A percentile compares a stretch with the other conserved stretches of the same genome.
Conservation (phyloP, 2,113 vertebrate genomes). For the Pseudopipra pipra region DNA sequence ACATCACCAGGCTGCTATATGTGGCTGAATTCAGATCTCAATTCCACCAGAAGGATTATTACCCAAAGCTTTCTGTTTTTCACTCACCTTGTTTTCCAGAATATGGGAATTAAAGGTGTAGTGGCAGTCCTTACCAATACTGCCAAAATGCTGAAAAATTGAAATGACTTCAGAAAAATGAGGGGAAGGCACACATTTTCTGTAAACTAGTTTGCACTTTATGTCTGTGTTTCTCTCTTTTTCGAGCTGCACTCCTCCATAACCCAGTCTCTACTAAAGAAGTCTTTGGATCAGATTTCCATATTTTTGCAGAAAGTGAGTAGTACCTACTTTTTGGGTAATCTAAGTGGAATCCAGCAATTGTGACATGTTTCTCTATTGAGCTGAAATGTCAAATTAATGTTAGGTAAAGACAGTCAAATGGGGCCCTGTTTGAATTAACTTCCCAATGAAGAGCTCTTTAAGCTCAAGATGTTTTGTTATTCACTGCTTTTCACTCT, state of each 20-base stretch:
- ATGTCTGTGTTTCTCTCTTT: neutral
- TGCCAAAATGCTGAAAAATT: neutral
- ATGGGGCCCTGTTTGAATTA: neutral
- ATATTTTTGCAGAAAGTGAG: neutral
- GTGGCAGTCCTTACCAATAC: neutral
- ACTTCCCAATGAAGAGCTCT: neutral
- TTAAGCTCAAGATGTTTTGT: neutral
- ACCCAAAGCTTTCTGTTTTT: neutral
- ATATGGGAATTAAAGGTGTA: neutral
- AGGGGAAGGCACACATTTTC: neutral
- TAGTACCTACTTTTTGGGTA: neutral
- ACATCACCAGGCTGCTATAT: neutral
- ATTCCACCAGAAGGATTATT: neutral
- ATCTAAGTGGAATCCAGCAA: neutral
- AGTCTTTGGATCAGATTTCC: neutral
- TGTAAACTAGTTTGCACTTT: neutral
- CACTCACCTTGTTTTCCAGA: neutral
- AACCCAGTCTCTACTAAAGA: neutral
- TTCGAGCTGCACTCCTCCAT: rapidly evolving
- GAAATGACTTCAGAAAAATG: neutral
- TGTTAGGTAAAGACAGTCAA: neutral
- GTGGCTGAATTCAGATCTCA: neutral
- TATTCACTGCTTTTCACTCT: neutral
- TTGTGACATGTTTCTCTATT: neutral
- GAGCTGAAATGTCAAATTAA: neutral